Conservation (phyloP, 2,113 vertebrate species). For the Pao palembangensis region DNA sequence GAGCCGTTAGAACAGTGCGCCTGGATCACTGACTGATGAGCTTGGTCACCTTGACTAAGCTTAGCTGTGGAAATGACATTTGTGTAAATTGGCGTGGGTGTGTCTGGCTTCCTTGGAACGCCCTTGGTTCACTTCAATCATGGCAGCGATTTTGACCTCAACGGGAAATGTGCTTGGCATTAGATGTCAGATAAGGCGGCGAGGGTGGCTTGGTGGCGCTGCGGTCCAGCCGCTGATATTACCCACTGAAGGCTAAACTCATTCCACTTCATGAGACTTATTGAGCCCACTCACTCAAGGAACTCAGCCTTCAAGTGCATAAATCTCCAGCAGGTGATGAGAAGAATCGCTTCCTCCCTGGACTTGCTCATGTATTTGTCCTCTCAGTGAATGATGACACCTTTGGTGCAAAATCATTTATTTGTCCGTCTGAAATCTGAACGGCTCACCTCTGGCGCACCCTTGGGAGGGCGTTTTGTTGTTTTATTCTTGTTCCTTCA, state of each 20-base stretch:
- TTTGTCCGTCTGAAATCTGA: slow-evolving; percentile 35
- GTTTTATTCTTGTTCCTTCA: no score
- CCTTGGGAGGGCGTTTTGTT: no score
- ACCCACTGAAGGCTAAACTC: slow-evolving; percentile 65
- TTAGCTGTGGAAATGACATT: slow-evolving; percentile 61
- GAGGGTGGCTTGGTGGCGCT: slow-evolving; percentile 19
- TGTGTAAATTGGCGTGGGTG: slow-evolving; percentile 59
- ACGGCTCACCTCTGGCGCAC: background rate
- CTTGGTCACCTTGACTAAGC: slow-evolving; percentile 70
- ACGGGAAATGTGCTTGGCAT: slow-evolving; percentile 59
- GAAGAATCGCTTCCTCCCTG: slow-evolving; percentile 56
- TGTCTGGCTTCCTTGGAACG: slow-evolving; percentile 48
- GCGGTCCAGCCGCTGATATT: slow-evolving; percentile 36
- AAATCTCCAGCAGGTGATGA: slow-evolving; percentile 62
- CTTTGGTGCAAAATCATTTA: slow-evolving; percentile 41
- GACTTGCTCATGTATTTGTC: slow-evolving; percentile 57
- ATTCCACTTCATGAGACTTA: slow-evolving; percentile 69
- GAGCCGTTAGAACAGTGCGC: slow-evolving; percentile 34
- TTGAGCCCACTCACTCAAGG: slow-evolving; percentile 60
- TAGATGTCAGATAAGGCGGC: slow-evolving; percentile 40
- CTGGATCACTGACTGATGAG: slow-evolving; percentile 55
- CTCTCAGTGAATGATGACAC: slow-evolving; percentile 40
- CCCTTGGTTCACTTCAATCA: slow-evolving; percentile 69
- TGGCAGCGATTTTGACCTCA: slow-evolving; percentile 63
- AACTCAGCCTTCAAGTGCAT: slow-evolving; percentile 67